Evolutionary conservation across 2,113 vertebrate species (phyloP).

Genomic region (Oreochromis tanganicae): DNA sequence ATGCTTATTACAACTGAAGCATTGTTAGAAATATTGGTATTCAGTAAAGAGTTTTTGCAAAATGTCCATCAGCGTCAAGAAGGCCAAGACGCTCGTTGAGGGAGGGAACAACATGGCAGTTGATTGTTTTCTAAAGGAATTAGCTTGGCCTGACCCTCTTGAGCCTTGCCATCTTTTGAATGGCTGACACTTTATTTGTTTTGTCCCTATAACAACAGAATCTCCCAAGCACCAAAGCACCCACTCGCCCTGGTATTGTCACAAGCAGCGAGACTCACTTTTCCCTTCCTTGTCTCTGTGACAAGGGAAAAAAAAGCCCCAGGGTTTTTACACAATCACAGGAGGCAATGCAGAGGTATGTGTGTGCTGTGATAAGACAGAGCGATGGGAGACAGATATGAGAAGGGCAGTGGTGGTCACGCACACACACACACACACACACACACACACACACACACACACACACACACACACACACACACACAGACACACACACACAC

Average conservation of each 20-base stretch:
- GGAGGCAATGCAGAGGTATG: slow-evolving; percentile 67
- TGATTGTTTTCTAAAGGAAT: slow-evolving; percentile 69
- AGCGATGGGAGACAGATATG: slow-evolving; percentile 69
- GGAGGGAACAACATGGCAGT: slow-evolving; percentile 56
- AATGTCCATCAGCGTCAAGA: slow-evolving; percentile 33
- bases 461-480: no score
- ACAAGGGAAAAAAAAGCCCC: slow-evolving; percentile 41
- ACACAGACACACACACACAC: no score
- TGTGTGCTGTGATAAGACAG: slow-evolving; percentile 66
- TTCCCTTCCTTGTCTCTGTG: slow-evolving; percentile 61
- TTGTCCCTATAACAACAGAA: slow-evolving; percentile 69
- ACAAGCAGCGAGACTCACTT: slow-evolving; percentile 62
- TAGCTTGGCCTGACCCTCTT: slow-evolving; percentile 59
- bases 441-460: no score
- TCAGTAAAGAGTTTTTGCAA: slow-evolving; percentile 6
- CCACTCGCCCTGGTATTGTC: slow-evolving; percentile 56
- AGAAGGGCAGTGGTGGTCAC: slow-evolving; percentile 54
- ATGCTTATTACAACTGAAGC: neutral
- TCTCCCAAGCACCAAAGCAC: slow-evolving; percentile 32
- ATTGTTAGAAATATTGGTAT: neutral
- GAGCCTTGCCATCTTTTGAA: slow-evolving; percentile 61
- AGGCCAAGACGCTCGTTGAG: slow-evolving; percentile 37
- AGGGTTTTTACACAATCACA: slow-evolving; percentile 70
- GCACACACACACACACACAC: no score
- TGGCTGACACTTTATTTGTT: slow-evolving; percentile 70